Evolutionary conservation across 2,888 invertebrate genomes (phyloP).

Genomic region (Acronicta aceris): DNA sequence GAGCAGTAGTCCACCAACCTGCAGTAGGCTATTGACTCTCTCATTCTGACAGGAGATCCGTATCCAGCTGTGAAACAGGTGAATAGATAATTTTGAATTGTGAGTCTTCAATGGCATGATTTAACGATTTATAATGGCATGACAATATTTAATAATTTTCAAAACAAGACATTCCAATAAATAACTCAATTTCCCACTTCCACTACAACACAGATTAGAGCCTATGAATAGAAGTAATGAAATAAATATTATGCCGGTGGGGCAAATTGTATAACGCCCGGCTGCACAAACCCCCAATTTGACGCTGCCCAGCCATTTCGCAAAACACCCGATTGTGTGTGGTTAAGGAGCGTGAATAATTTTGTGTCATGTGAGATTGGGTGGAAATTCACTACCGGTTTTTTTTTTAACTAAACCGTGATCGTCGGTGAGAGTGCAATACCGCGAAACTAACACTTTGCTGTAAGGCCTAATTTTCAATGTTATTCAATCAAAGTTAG

Average conservation of each 20-base stretch:
- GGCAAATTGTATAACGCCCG: conserved; percentile 83
- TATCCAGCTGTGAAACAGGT: too few relatives aligned
- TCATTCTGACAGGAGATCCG: too few relatives aligned
- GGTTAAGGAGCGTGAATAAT: conserved; percentile 78
- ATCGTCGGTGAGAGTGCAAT: too few relatives aligned
- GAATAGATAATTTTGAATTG: too few relatives aligned
- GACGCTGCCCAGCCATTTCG: conserved; percentile 79
- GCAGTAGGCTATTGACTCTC: too few relatives aligned
- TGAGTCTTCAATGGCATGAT: too few relatives aligned
- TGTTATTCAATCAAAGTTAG: too few relatives aligned
- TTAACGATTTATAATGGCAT: too few relatives aligned
- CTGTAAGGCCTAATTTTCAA: too few relatives aligned
- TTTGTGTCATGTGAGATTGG: conserved; percentile 75
- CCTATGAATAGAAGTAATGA: conserved; percentile 88
- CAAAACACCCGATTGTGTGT: conserved; percentile 81
- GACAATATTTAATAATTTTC: too few relatives aligned
- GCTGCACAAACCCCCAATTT: conserved; percentile 83
- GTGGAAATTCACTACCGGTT: conserved; percentile 78
- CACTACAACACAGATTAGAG: conserved; percentile 82
- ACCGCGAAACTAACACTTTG: too few relatives aligned
- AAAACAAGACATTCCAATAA: not conserved
- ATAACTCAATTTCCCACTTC: conserved; percentile 41
- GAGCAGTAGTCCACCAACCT: too few relatives aligned
- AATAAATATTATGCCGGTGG: conserved; percentile 89
- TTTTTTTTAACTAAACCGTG: conserved; percentile 53